Percentiles rank a stretch among this genome's conserved stretches.
phyloP scores from a whole-genome alignment of 2,888 invertebrate genomes.

The Nomada hirtipes region DNA sequence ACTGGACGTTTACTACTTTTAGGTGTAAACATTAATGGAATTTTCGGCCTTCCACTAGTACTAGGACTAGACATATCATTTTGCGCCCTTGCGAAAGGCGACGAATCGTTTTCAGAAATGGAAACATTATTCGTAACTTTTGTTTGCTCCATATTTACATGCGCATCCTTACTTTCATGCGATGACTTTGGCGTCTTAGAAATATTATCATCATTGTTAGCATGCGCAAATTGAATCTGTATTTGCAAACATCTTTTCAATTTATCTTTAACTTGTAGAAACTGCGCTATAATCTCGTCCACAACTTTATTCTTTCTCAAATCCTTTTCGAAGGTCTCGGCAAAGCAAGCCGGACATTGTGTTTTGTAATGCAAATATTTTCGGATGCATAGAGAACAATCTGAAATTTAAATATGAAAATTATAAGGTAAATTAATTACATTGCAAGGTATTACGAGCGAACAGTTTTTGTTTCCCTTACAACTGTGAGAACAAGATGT shows the following conservation, averaged over 20 bases:
- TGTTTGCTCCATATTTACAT: constrained; percentile 4
- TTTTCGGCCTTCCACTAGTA: constrained; percentile 67
- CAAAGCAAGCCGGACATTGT: constrained; percentile 85
- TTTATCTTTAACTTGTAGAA: constrained; percentile 79
- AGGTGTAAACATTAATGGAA: constrained; percentile 75
- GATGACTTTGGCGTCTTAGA: background rate
- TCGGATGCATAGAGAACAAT: constrained; percentile 86
- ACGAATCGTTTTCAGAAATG: background rate
- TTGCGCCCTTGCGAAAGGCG: background rate
- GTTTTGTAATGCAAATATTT: constrained; percentile 85
- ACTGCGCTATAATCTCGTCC: constrained; percentile 83
- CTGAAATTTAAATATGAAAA: constrained; percentile 77
- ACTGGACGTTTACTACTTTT: constrained; percentile 64
- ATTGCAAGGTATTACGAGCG: background rate
- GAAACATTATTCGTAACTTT: background rate
- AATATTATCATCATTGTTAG: background rate
- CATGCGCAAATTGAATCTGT: constrained; percentile 12
- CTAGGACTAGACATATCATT: constrained; percentile 69
- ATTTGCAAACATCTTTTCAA: constrained; percentile 59
- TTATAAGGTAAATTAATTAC: constrained; percentile 10
- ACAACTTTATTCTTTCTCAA: constrained; percentile 84
- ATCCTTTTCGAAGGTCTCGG: constrained; percentile 84
- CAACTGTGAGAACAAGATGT: constrained; percentile 86
- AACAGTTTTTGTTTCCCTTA: constrained; percentile 75
- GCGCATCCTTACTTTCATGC: background rate